Evolutionary conservation across 2,113 vertebrate species (phyloP).

Genomic region (Connochaetes taurinus): DNA sequence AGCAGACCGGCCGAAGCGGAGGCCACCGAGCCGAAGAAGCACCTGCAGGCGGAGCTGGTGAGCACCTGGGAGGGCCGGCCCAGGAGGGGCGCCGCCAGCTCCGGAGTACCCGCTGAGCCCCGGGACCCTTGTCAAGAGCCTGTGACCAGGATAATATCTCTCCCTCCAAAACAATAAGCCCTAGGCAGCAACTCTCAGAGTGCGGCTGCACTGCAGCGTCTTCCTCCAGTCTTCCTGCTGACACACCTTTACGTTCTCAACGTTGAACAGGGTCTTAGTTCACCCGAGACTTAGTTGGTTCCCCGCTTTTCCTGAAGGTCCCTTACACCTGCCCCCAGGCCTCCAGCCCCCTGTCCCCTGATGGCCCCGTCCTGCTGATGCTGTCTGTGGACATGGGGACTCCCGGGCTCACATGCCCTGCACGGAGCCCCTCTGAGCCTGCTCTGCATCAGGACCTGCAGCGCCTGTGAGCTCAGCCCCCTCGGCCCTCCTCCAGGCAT

Average conservation of each 20-base stretch:
- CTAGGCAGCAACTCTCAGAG: no score
- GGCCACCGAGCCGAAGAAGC: conserved; percentile 80
- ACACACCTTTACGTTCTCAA: fast-evolving
- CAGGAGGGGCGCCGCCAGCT: fast-evolving
- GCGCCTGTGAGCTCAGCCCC: background rate
- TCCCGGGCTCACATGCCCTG: background rate
- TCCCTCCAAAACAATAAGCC: no score
- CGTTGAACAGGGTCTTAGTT: background rate
- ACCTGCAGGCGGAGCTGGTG: conserved; percentile 70
- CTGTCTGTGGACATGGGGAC: background rate
- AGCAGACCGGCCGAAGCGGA: conserved; percentile 76
- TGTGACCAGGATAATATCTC: background rate
- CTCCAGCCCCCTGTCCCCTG: background rate
- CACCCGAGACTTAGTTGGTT: background rate
- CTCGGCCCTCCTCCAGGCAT: background rate
- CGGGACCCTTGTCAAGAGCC: background rate
- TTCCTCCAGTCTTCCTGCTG: background rate
- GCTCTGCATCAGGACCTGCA: background rate
- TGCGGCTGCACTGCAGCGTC: fast-evolving
- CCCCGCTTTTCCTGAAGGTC: background rate
- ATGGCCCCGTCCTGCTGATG: fast-evolving
- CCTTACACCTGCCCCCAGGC: background rate
- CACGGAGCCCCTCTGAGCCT: background rate
- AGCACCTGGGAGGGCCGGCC: fast-evolving
- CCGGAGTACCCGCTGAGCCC: background rate